Base-by-base conservation (phyloP, 2,797 vertebrate species). In the Anniella stebbinsi region DNA sequence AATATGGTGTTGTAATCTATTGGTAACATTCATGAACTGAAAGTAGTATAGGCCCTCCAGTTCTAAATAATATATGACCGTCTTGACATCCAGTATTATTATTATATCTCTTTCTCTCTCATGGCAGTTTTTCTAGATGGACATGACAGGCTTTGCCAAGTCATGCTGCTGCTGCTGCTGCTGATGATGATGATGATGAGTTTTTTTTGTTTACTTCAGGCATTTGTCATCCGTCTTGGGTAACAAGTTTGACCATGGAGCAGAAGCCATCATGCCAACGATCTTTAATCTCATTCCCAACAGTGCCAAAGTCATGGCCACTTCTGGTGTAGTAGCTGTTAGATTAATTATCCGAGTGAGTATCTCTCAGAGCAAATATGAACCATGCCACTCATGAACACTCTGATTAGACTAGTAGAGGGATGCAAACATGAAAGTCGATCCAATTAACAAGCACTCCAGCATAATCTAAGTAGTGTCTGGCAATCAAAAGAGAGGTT, bases 221-320 rank as follows among this genome's bases (percentile, higher is more conserved):
- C 97, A 99, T 96, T 95, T 99, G 91, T 99, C 99, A 17, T 98
- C 97, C 4, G 88, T 99, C 92, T 96, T 99, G 96, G 98, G 98
- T 72, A 99, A 98, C 97, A 99, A 99, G 96, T 99, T 99, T 97
- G 99, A 99, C 96, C 99, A 99, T 80, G 98, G 98, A 89, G 99
- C 99, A 17, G 99, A 99, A 98, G 98, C 98, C 93, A 96, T 99
- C 95, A 99, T 99, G 99, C 99, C 99, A 96, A 99, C 97, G 0
- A 97, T 99, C 95, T 99, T 99, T 95, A 99, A 99, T 97, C 98
- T 99, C 41, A 99, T 99, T 96, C 98, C 99, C 36, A 99, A 99
- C 96, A 99, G 99, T 97, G 98, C 99, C 98, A 99, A 99, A 98
- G 96, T 99, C 94, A 99, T 99, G 98, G 98, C 99, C 95, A 99